Conservation (phyloP, 2,888 invertebrate genomes). For the Hipparchia sbordonii region DNA sequence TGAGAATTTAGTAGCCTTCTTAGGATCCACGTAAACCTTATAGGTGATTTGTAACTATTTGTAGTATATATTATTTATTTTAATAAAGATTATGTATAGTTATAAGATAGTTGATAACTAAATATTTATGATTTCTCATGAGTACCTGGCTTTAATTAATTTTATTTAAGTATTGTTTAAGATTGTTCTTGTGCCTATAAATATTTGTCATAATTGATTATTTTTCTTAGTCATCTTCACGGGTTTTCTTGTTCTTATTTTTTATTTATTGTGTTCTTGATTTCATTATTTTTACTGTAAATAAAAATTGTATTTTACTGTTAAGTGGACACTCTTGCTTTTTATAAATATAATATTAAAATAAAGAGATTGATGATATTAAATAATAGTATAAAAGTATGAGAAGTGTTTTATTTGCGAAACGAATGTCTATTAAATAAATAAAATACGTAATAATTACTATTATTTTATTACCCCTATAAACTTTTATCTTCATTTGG, state of each 20-base stretch:
- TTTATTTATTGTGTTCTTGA: conserved; percentile 25
- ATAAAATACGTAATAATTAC: not conserved
- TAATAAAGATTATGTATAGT: conserved; percentile 30
- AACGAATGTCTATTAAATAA: not conserved
- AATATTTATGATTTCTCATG: conserved; percentile 37
- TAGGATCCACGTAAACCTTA: conserved; percentile 25
- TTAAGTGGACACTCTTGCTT: conserved; percentile 24
- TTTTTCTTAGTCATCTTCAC: conserved; percentile 32
- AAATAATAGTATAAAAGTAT: conserved; percentile 25
- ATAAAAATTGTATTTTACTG: conserved; percentile 23
- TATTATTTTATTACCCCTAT: not conserved
- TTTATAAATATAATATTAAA: conserved; percentile 35
- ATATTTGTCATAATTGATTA: conserved; percentile 18
- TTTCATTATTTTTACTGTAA: conserved; percentile 26
- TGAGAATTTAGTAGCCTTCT: conserved; percentile 30
- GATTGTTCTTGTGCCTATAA: conserved; percentile 24
- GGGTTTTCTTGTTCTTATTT: conserved; percentile 23
- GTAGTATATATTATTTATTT: not conserved
- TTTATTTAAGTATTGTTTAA: conserved; percentile 36
- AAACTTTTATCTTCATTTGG: not conserved
- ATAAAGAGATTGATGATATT: conserved; percentile 37
- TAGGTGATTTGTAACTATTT: conserved; percentile 14
- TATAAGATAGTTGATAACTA: conserved; percentile 36
- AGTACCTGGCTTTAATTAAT: conserved; percentile 45
- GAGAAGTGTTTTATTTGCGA: conserved; percentile 2